A percentile compares a stretch with the other conserved stretches of the same genome.
Conservation (phyloP, 2,888 invertebrate species). For the Chrysolina oricalcia region DNA sequence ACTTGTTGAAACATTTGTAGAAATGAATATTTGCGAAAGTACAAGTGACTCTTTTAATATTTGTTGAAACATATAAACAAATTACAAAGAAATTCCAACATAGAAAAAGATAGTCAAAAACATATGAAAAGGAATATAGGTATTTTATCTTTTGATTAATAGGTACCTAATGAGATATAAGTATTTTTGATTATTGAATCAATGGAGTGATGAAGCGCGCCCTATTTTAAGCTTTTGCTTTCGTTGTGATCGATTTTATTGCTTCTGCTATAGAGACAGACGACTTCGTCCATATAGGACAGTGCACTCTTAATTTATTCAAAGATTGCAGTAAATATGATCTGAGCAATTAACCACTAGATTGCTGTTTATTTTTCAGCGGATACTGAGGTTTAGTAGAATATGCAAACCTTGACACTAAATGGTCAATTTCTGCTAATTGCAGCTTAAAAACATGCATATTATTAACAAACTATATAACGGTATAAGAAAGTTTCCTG, state of each 20-base stretch:
- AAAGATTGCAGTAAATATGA: slow-evolving; percentile 3
- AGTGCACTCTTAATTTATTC: not conserved
- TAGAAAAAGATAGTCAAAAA: too few species aligned
- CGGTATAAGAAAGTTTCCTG: not conserved
- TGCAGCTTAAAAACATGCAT: not conserved
- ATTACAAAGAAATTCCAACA: too few species aligned
- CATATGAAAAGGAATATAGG: too few species aligned
- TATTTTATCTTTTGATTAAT: too few species aligned
- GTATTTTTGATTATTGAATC: too few species aligned
- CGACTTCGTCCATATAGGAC: not conserved
- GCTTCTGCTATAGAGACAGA: not conserved
- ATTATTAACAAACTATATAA: not conserved
- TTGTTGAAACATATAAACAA: too few species aligned
- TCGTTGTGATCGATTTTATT: not conserved
- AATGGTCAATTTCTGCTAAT: slow-evolving; percentile 11
- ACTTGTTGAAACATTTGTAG: too few species aligned
- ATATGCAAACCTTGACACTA: slow-evolving; percentile 5
- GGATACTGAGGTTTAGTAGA: not conserved
- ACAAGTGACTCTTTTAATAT: too few species aligned
- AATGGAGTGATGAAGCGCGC: too few species aligned
- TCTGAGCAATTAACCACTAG: not conserved
- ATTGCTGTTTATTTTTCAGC: not conserved
- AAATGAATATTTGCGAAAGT: too few species aligned
- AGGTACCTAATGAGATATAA: too few species aligned
- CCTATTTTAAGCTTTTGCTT: not conserved